These are phyloP conservation scores for Medauroidea extradentata DNA, from an alignment of 1,140 invertebrate species.

Conservation along the genomic window DNA sequence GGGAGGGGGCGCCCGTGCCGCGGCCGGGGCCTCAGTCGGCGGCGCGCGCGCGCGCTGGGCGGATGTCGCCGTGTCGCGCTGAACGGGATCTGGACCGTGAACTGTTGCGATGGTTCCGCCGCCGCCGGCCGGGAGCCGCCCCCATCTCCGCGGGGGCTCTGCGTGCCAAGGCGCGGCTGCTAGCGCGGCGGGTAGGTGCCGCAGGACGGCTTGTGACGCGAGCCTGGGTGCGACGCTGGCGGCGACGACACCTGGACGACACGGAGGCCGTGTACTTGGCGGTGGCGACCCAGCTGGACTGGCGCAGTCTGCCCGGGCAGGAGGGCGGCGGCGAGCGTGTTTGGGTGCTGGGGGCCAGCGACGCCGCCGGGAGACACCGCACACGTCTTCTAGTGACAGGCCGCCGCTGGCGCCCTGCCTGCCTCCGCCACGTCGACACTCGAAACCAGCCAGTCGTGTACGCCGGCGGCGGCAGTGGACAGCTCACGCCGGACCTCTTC, in stretches of 20 bases:
- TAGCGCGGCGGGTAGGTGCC: slow-evolving; percentile 23
- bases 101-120: slow-evolving; percentile 30
- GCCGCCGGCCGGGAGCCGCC: slow-evolving; percentile 6
- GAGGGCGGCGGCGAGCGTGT: slow-evolving; percentile 36
- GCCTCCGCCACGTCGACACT: slow-evolving; percentile 50
- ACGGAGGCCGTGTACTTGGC: slow-evolving; percentile 42
- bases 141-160: slow-evolving; percentile 13
- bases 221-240: slow-evolving; percentile 24
- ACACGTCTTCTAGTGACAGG: slow-evolving; percentile 48
- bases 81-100: slow-evolving; percentile 25
- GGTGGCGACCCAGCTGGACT: slow-evolving; percentile 45
- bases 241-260: slow-evolving; percentile 20
- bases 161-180: slow-evolving; percentile 18
- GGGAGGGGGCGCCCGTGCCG: not conserved
- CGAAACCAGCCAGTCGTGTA: slow-evolving; percentile 51
- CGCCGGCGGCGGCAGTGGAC: slow-evolving; percentile 48
- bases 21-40: not conserved
- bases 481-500: slow-evolving; percentile 47
- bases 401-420: slow-evolving; percentile 46
- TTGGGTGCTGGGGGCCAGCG: slow-evolving; percentile 49
- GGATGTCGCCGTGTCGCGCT: slow-evolving; percentile 11
- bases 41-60: slow-evolving; percentile 5
- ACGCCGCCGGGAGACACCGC: slow-evolving; percentile 46
- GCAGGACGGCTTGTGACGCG: not conserved
- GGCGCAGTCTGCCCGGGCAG: slow-evolving; percentile 45